A percentile compares a stretch with the other conserved stretches of the same genome.
Conservation (phyloP, 2,113 vertebrate species). For the Recurvirostra avosetta region DNA sequence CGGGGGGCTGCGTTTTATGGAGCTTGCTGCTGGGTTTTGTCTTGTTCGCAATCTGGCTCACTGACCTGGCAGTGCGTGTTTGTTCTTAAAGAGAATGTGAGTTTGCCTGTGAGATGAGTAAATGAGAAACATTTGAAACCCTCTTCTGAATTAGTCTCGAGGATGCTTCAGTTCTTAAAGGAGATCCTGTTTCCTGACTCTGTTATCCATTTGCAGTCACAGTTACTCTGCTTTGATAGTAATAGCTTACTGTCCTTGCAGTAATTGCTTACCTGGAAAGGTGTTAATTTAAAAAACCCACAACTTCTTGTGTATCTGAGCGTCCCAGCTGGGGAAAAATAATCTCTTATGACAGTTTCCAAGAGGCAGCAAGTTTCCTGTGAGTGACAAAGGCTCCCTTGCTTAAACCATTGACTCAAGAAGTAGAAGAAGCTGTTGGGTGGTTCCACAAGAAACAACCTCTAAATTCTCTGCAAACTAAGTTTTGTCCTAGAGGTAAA, state of each 20-base stretch:
- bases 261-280: conserved; percentile 2
- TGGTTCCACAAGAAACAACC: not conserved
- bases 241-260: not conserved
- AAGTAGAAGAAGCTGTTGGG: not conserved
- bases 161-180: not conserved
- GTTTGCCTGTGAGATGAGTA: not conserved
- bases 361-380: not conserved
- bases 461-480: not conserved
- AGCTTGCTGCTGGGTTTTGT: conserved; percentile 6
- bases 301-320: not conserved
- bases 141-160: not conserved
- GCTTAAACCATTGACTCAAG: not conserved
- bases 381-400: not conserved
- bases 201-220: not conserved
- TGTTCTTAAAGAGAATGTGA: not conserved
- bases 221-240: not conserved
- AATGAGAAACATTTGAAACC: not conserved
- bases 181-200: not conserved
- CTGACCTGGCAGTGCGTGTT: not conserved
- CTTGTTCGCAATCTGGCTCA: not conserved
- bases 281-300: not conserved
- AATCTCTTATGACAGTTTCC: not conserved
- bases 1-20: not conserved
- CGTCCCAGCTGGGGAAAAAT: not conserved
- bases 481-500: not conserved